Conservation (phyloP, 2,113 vertebrate species). For the Dunckerocampus dactyliophorus region DNA sequence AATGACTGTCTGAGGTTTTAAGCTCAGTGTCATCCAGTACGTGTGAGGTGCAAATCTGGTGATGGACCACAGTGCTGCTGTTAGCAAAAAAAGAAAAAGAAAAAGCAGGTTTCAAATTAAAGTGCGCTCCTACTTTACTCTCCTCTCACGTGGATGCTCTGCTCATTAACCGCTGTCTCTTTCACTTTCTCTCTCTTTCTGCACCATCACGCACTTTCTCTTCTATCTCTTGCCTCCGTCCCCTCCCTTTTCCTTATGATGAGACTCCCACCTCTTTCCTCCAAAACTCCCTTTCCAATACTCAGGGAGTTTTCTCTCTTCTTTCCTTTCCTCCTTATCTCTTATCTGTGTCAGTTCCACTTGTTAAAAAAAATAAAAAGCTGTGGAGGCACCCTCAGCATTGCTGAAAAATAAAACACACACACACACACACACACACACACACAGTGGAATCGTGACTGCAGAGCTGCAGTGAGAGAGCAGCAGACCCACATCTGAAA, state of each 20-base stretch:
- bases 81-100: constrained; percentile 14
- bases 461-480: constrained; percentile 21
- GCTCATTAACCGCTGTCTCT: constrained; percentile 71
- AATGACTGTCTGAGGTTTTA: background rate
- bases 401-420: constrained; percentile 28
- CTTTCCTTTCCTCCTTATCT: constrained; percentile 11
- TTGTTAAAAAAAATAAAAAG: constrained; percentile 33
- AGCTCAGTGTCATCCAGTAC: background rate
- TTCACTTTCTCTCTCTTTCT: constrained; percentile 35
- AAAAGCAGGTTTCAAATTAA: constrained; percentile 47
- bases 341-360: constrained; percentile 17
- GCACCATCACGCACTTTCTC: constrained; percentile 21
- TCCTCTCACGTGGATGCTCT: constrained; percentile 45
- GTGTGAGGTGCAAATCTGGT: constrained; percentile 1
- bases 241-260: constrained; percentile 16
- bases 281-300: constrained; percentile 11
- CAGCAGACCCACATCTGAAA: constrained; percentile 21
- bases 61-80: constrained; percentile 13
- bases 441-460: constrained; percentile 50
- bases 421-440: too few species aligned
- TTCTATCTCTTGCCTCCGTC: constrained; percentile 6
- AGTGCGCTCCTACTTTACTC: constrained; percentile 31
- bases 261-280: constrained; percentile 18
- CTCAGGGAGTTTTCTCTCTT: constrained; percentile 12
- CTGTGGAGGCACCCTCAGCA: constrained; percentile 44